Evolutionary conservation across 2,888 invertebrate species (phyloP), one percentile per base, ranked within the genome.

Genomic region (Marronus borbonicus): DNA sequence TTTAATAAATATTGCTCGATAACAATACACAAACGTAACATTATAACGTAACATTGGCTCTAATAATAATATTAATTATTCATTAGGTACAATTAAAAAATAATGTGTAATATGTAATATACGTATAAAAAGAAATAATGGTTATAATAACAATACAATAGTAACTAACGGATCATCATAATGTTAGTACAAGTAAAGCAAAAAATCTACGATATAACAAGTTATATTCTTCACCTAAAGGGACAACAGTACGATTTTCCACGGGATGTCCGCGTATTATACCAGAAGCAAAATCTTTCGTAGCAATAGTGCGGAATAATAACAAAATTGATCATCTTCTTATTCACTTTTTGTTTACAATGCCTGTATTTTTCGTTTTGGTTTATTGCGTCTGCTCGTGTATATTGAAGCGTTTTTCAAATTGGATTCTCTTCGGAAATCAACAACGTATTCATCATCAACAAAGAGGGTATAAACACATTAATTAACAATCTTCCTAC

Each of bases 1-100:
- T 36, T 44, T 58, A 66, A 68, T 69, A 75, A 65, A 78, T 78
- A 78, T 78, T 78, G 78, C 78, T 78, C 78, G 50, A 72, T 72
- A 72, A 72, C 55, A 72, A 72, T 58, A 58, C 58, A 39, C 24
- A 39, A 58, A 70, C 17, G 44, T 49, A 66, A 66, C 49, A 17
- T 66, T 66, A 66, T 20, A 66, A 17, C n/a, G n/a, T n/a, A n/a
- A n/a, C n/a, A n/a, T 24, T 66, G 64, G 20, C 49, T 66, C 2
- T 20, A 49, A 10, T 24, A 62, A 10, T 20, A 24, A 17, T 49
- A 62, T 60, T 52, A 58, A 72, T 55, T 72, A 58, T 36, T 20
- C 17, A 72, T 55, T 58, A 72, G 72, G 39, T 72, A 58, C 2
- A 36, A 39, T 44, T 44, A 66, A 39, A 66, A 66, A 39, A 36